Base-by-base conservation (phyloP, 2,113 vertebrate genomes). In the Urocitellus parryii region DNA sequence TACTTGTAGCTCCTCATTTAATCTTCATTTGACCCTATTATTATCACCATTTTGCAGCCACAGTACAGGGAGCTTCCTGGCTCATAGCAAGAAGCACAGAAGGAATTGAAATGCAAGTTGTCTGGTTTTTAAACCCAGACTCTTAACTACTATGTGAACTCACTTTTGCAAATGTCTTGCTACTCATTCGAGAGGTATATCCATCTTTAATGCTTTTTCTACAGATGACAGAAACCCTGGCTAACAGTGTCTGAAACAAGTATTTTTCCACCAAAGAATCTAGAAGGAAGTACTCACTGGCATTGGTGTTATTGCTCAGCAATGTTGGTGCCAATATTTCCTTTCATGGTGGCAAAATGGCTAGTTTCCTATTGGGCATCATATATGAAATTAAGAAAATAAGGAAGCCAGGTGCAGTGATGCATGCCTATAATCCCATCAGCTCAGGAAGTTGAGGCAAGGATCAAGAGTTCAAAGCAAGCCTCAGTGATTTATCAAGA, bases 31-130 rank as follows among this genome's bases (percentile, higher is more conserved):
- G 32, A 79, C 51, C 14, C 70, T 91, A 48, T 73, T 27, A 58
- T 61, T 72, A 85, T n/a, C 56, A 22, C 37, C 53, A 56, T 74
- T 96, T 94, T 74, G 70, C 45, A 96, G 88, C 92, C 29, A 72
- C 70, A 25, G 5, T 58, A n/a, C 48, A 91, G 27, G 81, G n/a
- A 68, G 5, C 73, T 76, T 61, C 93, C 88, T 51, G 56, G 17
- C 17, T 58, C 34, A 48, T 8, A 70, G 25, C 68, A 86, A 86
- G 45, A 91, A 61, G n/a, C 34, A 74, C 27, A 87, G 79, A 61
- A 58, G 32, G 29, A 18, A 58, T 32, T 45, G 32, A 81, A 90
- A 88, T 68, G 53, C 32, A 73, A 18, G 13, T 27, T 68, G 29
- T 29, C 58, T 76, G 76, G 8, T 13, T 84, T 42, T 95, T 80